Base-by-base conservation (phyloP, 1,140 invertebrate species). In the Lerema accius region DNA sequence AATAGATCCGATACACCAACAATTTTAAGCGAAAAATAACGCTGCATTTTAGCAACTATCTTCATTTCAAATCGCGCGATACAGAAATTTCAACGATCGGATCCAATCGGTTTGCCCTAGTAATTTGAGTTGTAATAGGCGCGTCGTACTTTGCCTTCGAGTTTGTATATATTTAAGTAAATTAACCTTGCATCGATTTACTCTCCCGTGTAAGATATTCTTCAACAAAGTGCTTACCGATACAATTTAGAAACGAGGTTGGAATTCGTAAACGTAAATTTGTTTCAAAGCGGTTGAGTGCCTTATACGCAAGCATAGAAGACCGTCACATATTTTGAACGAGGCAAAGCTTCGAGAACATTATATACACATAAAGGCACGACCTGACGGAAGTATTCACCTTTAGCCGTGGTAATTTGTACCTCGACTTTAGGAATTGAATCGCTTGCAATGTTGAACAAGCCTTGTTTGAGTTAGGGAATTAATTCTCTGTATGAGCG, bases 251-350 rank as follows among this genome's bases (percentile, higher is more conserved):
- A 55, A 70, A 72, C 63, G 67, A 65, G 60, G 40, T 62, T 65
- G 65, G 48, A 67, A 76, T 70, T 80, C 71, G 66, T 77, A 78
- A 76, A 73, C 69, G 71, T 83, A 77, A 82, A 82, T 80, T 79
- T 63, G 66, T 69, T 70, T 46, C 63, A 73, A 77, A 81, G 68
- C 69, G 63, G 39, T 32, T 67, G 59, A 78, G 67, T 73, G 66
- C 59, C 77, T 76, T 66, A 75, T 67, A 73, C 68, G 59, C 69
- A 60, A 64, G 65, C 60, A 70, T 45, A 70, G 63, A 70, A 73
- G 76, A 62, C 69, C 67, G 56, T 66, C 69, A 74, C 67, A 70
- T 75, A 69, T 77, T 79, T 72, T 68, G 70, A 73, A 48, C 50
- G 17, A 50, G 51, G 43, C 45, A 40, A 69, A 63, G 59, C 65